Evolutionary conservation across 2,113 vertebrate genomes (phyloP).

Genomic region (Phasianus colchicus): DNA sequence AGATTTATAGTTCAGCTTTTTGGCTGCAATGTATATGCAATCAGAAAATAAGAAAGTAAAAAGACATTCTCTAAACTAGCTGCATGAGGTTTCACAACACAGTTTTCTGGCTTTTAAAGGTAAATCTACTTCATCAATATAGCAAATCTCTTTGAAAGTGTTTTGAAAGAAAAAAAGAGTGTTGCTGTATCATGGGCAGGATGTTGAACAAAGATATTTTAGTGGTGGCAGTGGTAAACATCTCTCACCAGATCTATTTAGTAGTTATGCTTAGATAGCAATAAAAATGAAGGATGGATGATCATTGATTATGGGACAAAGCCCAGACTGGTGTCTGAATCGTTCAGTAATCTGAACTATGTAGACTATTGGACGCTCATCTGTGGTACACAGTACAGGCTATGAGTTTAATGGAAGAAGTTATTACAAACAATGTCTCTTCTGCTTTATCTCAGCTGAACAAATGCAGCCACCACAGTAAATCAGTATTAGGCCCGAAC

Average conservation of each 20-base stretch:
- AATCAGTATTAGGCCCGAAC: not conserved
- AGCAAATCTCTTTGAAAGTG: not conserved
- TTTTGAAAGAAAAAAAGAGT: not conserved
- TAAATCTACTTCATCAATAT: not conserved
- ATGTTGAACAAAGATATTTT: slow-evolving; percentile 3
- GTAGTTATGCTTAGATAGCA: slow-evolving; percentile 40
- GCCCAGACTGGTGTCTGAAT: slow-evolving; percentile 52
- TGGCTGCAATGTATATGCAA: not conserved
- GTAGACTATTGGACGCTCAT: not conserved
- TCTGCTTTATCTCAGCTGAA: not conserved
- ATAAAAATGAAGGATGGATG: slow-evolving; percentile 46
- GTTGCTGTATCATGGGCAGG: slow-evolving; percentile 3
- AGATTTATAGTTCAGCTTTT: not conserved
- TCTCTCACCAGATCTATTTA: slow-evolving; percentile 12
- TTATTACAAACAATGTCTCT: slow-evolving; percentile 28
- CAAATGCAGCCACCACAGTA: not conserved
- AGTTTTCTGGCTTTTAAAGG: not conserved
- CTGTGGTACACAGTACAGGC: not conserved
- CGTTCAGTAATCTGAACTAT: slow-evolving; percentile 25
- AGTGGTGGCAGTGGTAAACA: not conserved
- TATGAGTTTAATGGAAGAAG: slow-evolving; percentile 16
- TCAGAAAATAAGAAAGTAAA: slow-evolving; percentile 11
- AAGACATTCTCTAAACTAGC: not conserved
- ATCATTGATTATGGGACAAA: slow-evolving; percentile 49
- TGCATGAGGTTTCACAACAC: not conserved